Evolutionary conservation across 1,140 invertebrate genomes (phyloP), one percentile per base, ranked within the genome.

Genomic region (Zaprionus ornatus): DNA sequence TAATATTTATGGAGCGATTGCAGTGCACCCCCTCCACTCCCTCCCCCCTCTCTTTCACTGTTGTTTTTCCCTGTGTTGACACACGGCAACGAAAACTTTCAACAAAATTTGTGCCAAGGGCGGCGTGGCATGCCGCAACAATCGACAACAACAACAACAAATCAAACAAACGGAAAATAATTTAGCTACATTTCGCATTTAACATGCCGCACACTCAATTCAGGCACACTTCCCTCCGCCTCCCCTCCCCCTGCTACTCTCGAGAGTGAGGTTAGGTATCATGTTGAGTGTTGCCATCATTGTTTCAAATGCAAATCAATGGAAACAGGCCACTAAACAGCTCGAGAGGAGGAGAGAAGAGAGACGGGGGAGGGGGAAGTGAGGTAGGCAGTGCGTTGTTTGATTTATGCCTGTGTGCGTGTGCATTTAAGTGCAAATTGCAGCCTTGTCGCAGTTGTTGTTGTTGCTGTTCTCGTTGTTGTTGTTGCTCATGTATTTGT

Each of bases 391-490:
- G 60, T 29, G 66, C 70, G 73, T 75, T 87, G 74, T 77, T 88
- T 88, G 80, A 88, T 87, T 87, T 87, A 88, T 87, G 84, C 72
- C 69, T 65, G 72, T 73, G 84, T 73, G 84, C 73, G 77, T 84
- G 71, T 88, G 84, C 71, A 88, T 88, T 83, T 83, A 84, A 88
- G 80, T 88, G 84, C 84, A 87, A 87, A 87, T 87, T 87, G 84
- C 69, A 77, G 83, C 77, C 67, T 72, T 72, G 79, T 64, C 55
- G 40, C 40, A 45, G 40, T 27, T 37, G 12, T 35, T 23, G 32
- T 29, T 12, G 23, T 37, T 40, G 4, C 35, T 17, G 7, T 35
- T 56, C 19, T 17, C n/a, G 15, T 52, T 54, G 40, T 42, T 45
- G 56, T 56, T 55, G 60, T 37, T 45, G 29, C 45, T 17, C 52